Evolutionary conservation across 1,140 invertebrate species (phyloP).

Genomic region (Neotoxoptera formosana): DNA sequence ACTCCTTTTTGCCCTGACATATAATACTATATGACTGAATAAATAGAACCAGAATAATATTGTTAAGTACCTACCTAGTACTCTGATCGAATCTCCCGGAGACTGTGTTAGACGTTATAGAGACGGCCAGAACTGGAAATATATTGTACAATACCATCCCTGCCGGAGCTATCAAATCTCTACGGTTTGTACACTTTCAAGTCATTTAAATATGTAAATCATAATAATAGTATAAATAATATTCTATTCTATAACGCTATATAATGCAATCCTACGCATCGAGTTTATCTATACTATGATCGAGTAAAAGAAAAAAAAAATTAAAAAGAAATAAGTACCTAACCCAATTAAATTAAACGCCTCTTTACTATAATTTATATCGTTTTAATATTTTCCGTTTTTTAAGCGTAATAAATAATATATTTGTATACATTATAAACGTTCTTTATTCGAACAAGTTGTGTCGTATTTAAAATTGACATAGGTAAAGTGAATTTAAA

Average conservation of each 20-base stretch:
- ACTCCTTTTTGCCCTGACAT: neutral
- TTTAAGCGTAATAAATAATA: neutral
- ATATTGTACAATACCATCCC: slow-evolving; percentile 9
- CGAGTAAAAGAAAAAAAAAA: neutral
- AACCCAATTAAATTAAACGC: neutral
- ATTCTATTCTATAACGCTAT: neutral
- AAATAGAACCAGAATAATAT: neutral
- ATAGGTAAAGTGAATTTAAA: neutral
- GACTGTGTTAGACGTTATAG: neutral
- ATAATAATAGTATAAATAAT: neutral
- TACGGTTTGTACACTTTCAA: neutral
- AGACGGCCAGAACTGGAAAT: neutral
- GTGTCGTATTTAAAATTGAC: neutral
- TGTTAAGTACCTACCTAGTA: neutral
- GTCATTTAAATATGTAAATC: slow-evolving; percentile 36
- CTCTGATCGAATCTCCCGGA: neutral
- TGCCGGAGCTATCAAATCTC: neutral
- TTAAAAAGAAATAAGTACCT: neutral
- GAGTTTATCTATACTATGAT: neutral
- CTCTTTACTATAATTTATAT: neutral
- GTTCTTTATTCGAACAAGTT: too few species aligned
- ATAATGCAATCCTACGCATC: neutral
- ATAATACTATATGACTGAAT: neutral
- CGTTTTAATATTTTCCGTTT: neutral
- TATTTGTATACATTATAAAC: neutral